Base-by-base conservation (phyloP, 1,140 invertebrate species). In the Drosophila sp. region DNA sequence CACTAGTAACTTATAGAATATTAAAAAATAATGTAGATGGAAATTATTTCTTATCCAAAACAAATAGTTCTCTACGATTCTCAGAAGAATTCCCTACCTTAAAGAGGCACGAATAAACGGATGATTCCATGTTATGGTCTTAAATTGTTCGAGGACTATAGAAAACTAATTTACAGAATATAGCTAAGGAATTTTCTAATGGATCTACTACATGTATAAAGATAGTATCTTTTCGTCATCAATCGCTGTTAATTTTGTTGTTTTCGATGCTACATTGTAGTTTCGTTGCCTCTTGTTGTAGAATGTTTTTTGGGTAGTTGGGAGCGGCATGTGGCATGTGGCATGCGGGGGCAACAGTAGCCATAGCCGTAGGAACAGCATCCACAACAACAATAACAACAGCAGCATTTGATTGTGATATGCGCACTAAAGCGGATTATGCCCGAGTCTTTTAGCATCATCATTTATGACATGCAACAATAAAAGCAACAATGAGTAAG, bases 341-440 rank as follows among this genome's bases (percentile, higher is more conserved):
- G 48, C 36, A 56, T 41, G 25, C 5, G 27, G 11, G 9, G 14
- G 18, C 25, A 8, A 36, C 43, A 65, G 14, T 0, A 45, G 38
- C 50, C 41, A 7, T 29, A 14, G 14, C 48, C 13, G 16, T 40
- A 50, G 48, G 4, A 43, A 38, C 38, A 40, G 45, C 29, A 27
- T 32, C 43, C 50, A 34, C 3, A 7, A 40, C 56, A 50, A 11
- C 41, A 14, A 34, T 3, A 29, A 36, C 54, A 29, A 25, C 25
- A 50, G 51, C 71, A 62, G 54, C 82, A 69, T 87, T 89, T 87
- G 81, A 86, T 82, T 86, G 81, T 87, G 78, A 86, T 76, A 86
- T 89, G 78, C 82, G 76, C 83, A 89, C 83, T 89, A 82, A 87
- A 82, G 82, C 82, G 82, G 82, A 86, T 86, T 86, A 86, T 89